Evolutionary conservation across 1,140 invertebrate species (phyloP), one percentile per base, ranked within the genome.

Genomic region (Anastatus disparis): DNA sequence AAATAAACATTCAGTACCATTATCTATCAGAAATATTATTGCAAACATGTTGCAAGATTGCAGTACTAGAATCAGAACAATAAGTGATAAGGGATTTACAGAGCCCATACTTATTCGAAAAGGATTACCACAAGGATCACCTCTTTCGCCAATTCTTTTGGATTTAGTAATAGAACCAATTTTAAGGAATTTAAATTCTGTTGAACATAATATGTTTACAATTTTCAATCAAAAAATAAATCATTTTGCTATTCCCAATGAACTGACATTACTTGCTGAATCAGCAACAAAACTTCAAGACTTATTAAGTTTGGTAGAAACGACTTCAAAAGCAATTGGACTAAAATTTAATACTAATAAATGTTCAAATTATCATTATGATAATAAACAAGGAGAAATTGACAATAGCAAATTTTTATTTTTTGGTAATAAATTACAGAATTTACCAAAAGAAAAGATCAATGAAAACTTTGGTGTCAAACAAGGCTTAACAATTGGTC

Each of bases 211-310:
- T 40, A 26, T 24, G n/a, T 53, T 53, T 42, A 9, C 40, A 12
- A 53, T 65, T 38, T 53, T 46, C 6, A 53, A 53, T 20, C 20
- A 40, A 15, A 53, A 40, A 40, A 65, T 65, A 6, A 53, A 53
- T 53, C 48, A 65, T 26, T 65, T 53, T 52, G 35, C 20, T 20
- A 65, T 65, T 26, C 35, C 48, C n/a, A 38, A 65, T 40, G 35
- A 65, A 38, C 35, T 65, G n/a, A 40, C 20, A n/a, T 53, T 65
- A 6, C 38, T 65, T 27, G 50, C 48, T 40, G 62, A 65, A 27
- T 65, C 62, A 40, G 17, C 8, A 38, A 10, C 17, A 24, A 53
- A 53, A 17, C 2, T 65, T 6, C 31, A 65, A 17, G 26, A 53
- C 24, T 50, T 65, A 53, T 65, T 53, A 29, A 53, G 17, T 27